Evolutionary conservation across 2,797 vertebrate genomes (phyloP), one percentile per base, ranked within the genome.

Genomic region (Mormyrus hasselquistii): DNA sequence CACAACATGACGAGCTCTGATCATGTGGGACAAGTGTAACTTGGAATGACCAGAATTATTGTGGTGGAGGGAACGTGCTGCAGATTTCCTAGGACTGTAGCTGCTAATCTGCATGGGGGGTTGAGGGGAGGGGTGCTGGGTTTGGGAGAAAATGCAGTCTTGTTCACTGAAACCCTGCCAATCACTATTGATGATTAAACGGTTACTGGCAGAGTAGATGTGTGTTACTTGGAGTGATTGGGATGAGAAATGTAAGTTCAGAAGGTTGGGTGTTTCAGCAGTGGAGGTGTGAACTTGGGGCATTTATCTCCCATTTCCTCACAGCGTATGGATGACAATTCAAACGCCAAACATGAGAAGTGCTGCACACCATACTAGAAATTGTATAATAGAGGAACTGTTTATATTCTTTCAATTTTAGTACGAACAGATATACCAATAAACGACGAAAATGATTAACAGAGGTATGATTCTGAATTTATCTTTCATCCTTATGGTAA

Each of bases 1-100:
- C 95, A 0, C 83, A 90, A 47, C 98, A 93, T 7, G 95, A 96
- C 0, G 98, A 99, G 93, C 96, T 99, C 93, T 99, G 95, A 98
- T 84, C 29, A 1, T 29, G 2, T 34, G 49, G 82, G 25, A 34
- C 85, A 12, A 2, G 25, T 86, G 52, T 16, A 86, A 25, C 29
- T 41, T n/a, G 9, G 0, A 55, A 22, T 86, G 85, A 55, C 25
- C 50, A 19, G 16, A 52, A 55, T 29, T 34, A 86, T 86, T 52
- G 5, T 86, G 50, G 22, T 57, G 52, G 85, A 86, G 85, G 53
- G 16, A 55, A 86, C 0, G 55, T 86, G 25, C 52, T 16, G 85
- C 19, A 50, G 49, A 29, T 86, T 41, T 34, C 25, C 50, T 50
- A 19, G 25, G 29, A 53, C 29, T 55, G 10, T 79, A 79, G 73